Evolutionary conservation across 2,113 vertebrate genomes (phyloP).

Genomic region (Ctenodactylus gundi): DNA sequence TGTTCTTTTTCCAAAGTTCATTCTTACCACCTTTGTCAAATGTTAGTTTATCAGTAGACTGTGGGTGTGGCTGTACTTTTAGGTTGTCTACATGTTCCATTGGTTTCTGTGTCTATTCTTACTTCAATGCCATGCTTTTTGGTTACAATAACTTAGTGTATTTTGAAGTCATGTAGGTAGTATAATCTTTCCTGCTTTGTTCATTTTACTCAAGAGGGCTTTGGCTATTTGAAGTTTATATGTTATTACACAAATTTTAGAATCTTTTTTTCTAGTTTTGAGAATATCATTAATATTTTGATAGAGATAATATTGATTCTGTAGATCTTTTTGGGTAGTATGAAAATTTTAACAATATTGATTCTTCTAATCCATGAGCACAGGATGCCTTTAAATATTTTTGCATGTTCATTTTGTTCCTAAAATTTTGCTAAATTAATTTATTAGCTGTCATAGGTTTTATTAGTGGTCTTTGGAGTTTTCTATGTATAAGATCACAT

Average conservation of each 20-base stretch:
- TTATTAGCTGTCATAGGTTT: background rate
- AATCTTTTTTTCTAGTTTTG: background rate
- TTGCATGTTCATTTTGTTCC: background rate
- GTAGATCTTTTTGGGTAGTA: background rate
- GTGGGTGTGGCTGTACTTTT: background rate
- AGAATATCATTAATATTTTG: background rate
- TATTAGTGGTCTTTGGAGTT: background rate
- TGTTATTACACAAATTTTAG: background rate
- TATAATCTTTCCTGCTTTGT: background rate
- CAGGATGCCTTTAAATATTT: background rate
- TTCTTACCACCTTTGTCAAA: background rate
- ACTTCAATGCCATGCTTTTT: background rate
- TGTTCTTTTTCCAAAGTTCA: background rate
- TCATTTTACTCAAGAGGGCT: background rate
- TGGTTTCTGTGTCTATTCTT: background rate
- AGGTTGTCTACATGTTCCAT: background rate
- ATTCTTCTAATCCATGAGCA: background rate
- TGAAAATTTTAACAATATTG: background rate
- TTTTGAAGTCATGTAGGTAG: background rate
- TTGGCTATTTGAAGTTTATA: background rate
- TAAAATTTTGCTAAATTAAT: background rate
- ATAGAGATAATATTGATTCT: too few relatives aligned
- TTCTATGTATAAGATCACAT: background rate
- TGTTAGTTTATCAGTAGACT: too few relatives aligned
- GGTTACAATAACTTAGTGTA: background rate